Percentiles rank a stretch among this genome's conserved stretches.
These are phyloP conservation scores for Nanorana parkeri DNA, from an alignment of 2,113 vertebrate genomes.

Conservation along the genomic window DNA sequence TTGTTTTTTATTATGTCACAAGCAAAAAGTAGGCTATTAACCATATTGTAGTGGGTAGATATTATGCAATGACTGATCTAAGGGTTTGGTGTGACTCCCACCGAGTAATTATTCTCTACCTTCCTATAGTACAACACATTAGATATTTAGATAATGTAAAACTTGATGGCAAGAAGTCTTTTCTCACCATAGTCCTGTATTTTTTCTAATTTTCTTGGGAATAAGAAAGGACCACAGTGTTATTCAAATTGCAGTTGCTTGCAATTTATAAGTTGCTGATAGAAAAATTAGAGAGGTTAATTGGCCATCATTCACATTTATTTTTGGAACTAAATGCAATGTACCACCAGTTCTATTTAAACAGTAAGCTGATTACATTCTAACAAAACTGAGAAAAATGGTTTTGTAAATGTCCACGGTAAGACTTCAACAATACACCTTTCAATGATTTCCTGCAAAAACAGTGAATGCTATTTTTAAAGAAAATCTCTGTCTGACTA, in stretches of 20 bases:
- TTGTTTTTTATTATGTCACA: too few relatives aligned
- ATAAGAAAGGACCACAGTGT: conserved; percentile 14
- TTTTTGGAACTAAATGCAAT: conserved; percentile 32
- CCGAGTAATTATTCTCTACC: too few relatives aligned
- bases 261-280: conserved; percentile 39
- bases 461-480: conserved; percentile 42
- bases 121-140: neutral
- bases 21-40: too few relatives aligned
- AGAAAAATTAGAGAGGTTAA: conserved; percentile 46
- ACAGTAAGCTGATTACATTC: conserved; percentile 46
- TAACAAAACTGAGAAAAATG: conserved; percentile 51
- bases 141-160: neutral
- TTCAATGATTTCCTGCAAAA: conserved; percentile 38
- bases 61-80: too few relatives aligned
- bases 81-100: too few relatives aligned
- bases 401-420: conserved; percentile 21
- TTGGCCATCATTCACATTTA: conserved; percentile 49
- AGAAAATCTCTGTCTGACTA: conserved; percentile 37
- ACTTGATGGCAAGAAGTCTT: conserved; percentile 1
- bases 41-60: too few relatives aligned
- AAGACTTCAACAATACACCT: conserved; percentile 51
- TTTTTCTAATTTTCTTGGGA: conserved; percentile 9
- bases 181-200: neutral
- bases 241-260: conserved; percentile 34
- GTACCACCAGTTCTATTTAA: conserved; percentile 28